phyloP scores from a whole-genome alignment of 2,888 invertebrate species.

The Ennomos erosarius region DNA sequence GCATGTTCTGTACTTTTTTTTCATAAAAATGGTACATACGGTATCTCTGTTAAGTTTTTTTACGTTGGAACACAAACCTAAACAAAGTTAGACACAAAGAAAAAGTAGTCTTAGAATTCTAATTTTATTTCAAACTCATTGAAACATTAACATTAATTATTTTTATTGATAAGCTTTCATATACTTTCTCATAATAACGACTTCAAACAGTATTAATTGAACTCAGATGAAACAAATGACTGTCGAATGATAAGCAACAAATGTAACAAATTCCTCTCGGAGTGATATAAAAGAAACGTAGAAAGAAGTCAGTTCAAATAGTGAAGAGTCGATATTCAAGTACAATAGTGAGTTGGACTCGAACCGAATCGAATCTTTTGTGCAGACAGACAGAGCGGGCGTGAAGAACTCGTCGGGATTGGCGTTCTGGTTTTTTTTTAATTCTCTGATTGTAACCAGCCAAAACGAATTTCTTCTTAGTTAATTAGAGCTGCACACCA shows the following conservation, averaged over 20 bases:
- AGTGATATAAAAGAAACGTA: constrained; percentile 48
- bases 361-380: constrained; percentile 70
- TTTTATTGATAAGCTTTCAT: no score
- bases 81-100: no score
- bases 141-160: no score
- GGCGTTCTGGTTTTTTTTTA: constrained; percentile 31
- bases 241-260: constrained; percentile 34
- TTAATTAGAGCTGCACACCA: constrained; percentile 8
- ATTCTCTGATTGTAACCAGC: constrained; percentile 29
- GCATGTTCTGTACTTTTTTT: no score
- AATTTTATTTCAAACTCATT: no score
- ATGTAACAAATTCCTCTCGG: constrained; percentile 36
- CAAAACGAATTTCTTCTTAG: constrained; percentile 16
- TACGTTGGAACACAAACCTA: no score
- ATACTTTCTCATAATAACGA: no score
- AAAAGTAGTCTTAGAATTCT: no score
- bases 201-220: no score
- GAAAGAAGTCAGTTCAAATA: constrained; percentile 64
- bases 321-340: constrained; percentile 57
- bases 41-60: no score
- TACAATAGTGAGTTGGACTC: constrained; percentile 44
- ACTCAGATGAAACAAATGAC: constrained; percentile 25
- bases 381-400: constrained; percentile 42
- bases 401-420: constrained; percentile 36
- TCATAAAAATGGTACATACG: no score